phyloP scores from a whole-genome alignment of 2,797 vertebrate species.

The Cyclopterus lumpus region DNA sequence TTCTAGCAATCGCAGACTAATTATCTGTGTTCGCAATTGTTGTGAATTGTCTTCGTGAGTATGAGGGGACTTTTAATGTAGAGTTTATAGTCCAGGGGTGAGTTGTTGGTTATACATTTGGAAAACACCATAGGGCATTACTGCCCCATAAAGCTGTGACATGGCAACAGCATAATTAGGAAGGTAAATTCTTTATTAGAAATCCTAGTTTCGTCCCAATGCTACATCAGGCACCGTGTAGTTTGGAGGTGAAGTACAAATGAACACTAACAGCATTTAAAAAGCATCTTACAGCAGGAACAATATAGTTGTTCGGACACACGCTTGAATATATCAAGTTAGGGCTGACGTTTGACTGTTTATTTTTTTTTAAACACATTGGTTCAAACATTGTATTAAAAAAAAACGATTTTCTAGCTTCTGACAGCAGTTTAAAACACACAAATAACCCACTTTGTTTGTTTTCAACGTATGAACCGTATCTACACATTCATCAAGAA shows the following conservation, averaged over 20 bases:
- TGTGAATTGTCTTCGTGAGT: conserved; percentile 64
- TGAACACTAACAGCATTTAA: not conserved
- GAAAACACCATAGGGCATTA: conserved; percentile 47
- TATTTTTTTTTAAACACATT: too few relatives aligned
- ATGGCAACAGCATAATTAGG: conserved; percentile 58
- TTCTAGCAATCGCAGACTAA: conserved; percentile 75
- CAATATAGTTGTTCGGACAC: not conserved
- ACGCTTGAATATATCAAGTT: not conserved
- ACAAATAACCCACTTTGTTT: too few relatives aligned
- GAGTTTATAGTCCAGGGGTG: conserved; percentile 58
- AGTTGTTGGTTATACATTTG: conserved; percentile 47
- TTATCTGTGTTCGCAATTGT: conserved; percentile 71
- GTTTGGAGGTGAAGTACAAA: conserved; percentile 15
- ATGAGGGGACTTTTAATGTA: conserved; percentile 53
- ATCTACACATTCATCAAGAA: not conserved
- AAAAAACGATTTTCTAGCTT: not conserved
- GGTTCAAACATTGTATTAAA: too few relatives aligned
- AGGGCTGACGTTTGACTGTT: not conserved
- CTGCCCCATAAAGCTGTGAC: conserved; percentile 55
- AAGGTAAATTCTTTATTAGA: conserved; percentile 59
- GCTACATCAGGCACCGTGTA: conserved; percentile 5
- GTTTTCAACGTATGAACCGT: not conserved
- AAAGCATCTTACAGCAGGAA: not conserved
- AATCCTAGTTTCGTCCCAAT: conserved; percentile 15
- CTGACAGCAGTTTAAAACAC: too few relatives aligned